Evolutionary conservation across 1,140 invertebrate species (phyloP).

Genomic region (Caenorhabditis inopinata): DNA sequence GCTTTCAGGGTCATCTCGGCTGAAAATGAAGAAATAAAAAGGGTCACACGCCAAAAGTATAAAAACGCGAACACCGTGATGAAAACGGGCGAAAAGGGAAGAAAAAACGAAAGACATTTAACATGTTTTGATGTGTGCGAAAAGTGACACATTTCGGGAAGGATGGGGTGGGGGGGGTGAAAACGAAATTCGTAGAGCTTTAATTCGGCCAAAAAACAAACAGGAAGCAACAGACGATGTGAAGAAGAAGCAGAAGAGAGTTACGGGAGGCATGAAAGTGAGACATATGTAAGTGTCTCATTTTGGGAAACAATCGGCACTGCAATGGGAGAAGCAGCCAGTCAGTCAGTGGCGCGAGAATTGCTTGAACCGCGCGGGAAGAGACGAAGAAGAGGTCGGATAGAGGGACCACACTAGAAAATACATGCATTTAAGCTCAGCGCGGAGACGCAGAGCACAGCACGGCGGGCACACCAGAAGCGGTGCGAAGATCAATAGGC

Average conservation of each 20-base stretch:
- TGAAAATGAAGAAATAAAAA: neutral
- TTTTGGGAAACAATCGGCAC: constrained; percentile 8
- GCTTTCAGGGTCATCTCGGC: neutral
- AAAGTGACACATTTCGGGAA: constrained; percentile 17
- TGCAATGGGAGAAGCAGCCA: neutral
- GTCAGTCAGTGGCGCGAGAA: constrained; percentile 11
- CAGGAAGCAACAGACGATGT: no score
- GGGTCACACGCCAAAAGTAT: neutral
- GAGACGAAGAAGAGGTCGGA: neutral
- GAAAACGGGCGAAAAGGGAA: neutral
- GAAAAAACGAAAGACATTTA: neutral
- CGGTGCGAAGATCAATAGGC: constrained; percentile 33
- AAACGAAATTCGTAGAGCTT: no score
- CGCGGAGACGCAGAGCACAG: constrained; percentile 5
- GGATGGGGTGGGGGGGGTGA: no score
- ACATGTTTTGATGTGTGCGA: constrained; percentile 18
- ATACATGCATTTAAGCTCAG: neutral
- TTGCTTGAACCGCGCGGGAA: constrained; percentile 3
- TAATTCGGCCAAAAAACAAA: no score
- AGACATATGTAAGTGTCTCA: neutral
- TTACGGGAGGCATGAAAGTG: neutral
- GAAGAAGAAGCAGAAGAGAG: no score
- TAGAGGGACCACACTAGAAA: constrained; percentile 21
- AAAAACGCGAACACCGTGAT: neutral
- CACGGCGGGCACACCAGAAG: constrained; percentile 20